Evolutionary conservation across 2,888 invertebrate species (phyloP).

Genomic region (Eupithecia subumbrata): DNA sequence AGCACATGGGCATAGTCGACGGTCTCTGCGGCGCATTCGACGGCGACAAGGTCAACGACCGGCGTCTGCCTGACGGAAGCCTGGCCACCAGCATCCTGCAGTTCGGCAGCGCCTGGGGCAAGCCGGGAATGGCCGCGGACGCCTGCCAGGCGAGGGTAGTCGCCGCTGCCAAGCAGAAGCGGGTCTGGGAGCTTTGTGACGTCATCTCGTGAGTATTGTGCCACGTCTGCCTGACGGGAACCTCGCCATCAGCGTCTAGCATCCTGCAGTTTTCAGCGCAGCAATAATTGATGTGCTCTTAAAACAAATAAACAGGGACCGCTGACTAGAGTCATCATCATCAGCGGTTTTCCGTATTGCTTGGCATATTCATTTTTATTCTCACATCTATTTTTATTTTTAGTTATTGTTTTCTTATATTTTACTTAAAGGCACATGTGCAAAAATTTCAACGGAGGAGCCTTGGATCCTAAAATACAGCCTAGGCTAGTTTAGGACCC

Average conservation of each 20-base stretch:
- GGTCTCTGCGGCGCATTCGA: constrained; percentile 93
- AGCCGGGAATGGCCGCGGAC: constrained; percentile 73
- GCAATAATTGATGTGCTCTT: too few relatives aligned
- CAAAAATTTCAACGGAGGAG: too few relatives aligned
- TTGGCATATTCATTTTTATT: too few relatives aligned
- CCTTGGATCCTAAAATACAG: too few relatives aligned
- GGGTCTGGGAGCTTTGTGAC: constrained; percentile 88
- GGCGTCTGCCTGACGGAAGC: constrained; percentile 87
- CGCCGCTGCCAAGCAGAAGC: constrained; percentile 84
- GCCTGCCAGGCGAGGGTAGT: constrained; percentile 86
- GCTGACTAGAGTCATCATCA: too few relatives aligned
- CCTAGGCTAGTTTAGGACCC: too few relatives aligned
- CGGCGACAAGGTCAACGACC: constrained; percentile 87
- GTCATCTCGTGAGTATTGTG: constrained; percentile 84
- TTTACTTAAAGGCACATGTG: too few relatives aligned
- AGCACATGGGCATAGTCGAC: constrained; percentile 86
- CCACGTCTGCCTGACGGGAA: constrained; percentile 81
- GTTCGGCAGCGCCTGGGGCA: constrained; percentile 91
- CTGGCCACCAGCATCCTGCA: constrained; percentile 85
- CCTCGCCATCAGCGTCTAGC: constrained; percentile 72
- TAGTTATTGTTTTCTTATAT: too few relatives aligned
- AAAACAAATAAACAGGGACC: too few relatives aligned
- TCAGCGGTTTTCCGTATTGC: too few relatives aligned
- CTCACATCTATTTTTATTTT: too few relatives aligned
- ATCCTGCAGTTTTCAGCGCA: background rate